Percentiles rank a stretch among this genome's conserved stretches.
Conservation (phyloP, 37 sponge, comb jelly and placozoan genomes). For the Axinella damicornis region DNA sequence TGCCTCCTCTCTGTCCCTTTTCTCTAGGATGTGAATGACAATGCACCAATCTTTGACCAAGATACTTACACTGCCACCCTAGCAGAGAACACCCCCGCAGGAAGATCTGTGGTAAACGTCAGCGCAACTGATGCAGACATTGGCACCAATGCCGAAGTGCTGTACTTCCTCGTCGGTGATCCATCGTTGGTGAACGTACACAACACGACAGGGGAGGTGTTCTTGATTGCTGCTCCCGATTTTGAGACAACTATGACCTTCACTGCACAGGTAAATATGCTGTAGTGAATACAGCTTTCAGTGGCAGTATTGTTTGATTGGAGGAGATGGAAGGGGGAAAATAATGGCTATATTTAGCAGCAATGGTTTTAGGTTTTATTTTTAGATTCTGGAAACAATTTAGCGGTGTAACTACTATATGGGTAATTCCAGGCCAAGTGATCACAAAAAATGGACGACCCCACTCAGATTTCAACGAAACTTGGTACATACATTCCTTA, state of each 20-base stretch:
- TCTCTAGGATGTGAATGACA: constrained; percentile 57
- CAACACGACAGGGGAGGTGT: constrained; percentile 34
- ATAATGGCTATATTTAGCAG: too few relatives aligned
- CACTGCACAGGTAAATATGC: background rate
- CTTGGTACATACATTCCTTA: too few relatives aligned
- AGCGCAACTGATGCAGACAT: constrained; percentile 47
- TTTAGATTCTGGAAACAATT: too few relatives aligned
- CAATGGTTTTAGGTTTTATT: too few relatives aligned
- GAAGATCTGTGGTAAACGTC: constrained; percentile 23
- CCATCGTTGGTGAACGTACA: constrained; percentile 22
- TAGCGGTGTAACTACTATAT: too few relatives aligned
- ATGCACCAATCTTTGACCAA: constrained; percentile 20
- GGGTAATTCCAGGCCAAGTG: too few relatives aligned
- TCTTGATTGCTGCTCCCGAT: constrained; percentile 38
- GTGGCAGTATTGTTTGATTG: too few relatives aligned
- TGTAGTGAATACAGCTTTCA: too few relatives aligned
- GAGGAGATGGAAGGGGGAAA: too few relatives aligned
- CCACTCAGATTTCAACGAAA: too few relatives aligned
- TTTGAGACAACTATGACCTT: constrained; percentile 22
- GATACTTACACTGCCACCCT: constrained; percentile 10
- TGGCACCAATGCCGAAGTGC: constrained; percentile 13
- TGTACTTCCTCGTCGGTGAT: background rate
- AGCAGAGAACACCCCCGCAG: constrained; percentile 38
- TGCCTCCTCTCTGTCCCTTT: background rate
- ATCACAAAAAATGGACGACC: too few relatives aligned